Evolutionary conservation across 64 coral and sea anemone species (phyloP), one percentile per base, ranked within the genome.

Genomic region (Pachyseris speciosa): DNA sequence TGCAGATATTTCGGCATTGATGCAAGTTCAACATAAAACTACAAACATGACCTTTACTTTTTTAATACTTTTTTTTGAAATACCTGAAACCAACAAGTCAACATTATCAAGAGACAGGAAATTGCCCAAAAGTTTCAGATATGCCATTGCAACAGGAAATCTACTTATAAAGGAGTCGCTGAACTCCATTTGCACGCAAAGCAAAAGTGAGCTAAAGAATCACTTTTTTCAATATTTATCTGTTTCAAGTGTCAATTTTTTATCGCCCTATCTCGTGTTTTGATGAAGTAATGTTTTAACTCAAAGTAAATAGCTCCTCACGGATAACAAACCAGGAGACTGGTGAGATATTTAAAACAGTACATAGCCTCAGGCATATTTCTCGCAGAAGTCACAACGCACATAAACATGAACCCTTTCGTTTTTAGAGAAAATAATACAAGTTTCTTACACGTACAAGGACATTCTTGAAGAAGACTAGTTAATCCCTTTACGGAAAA

Each of bases 401-500:
- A 58, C 19, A 39, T 5, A 11, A 24, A 36, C 20, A 40, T 25
- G 32, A 81, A 43, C 20, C 17, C 20, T 41, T 22, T 17, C 67
- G 2, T 22, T 15, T 13, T 37, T 68, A 7, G 9, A 69, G 66
- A 37, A 30, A 69, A 34, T 71, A 32, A 15, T 71, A n/a, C 33
- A 16, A 38, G 34, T 40, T 71, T 71, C 33, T 1, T 22, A 60
- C 22, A 60, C 9, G 24, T 25, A 81, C 20, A 2, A 22, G 63
- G 24, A 5, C 15, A 30, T 39, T 58, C 40, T 34, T 81, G 57
- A 20, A 15, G 17, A n/a, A 39, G 22, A 25, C 5, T 26, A 25
- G 55, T 71, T 81, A 63, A 81, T 81, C 77, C 51, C 22, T 40
- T 15, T 81, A 81, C 10, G 36, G 51, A 40, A 76, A 36, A n/a